Conservation (phyloP, 2,113 vertebrate genomes). For the Epinephelus cyanopodus region DNA sequence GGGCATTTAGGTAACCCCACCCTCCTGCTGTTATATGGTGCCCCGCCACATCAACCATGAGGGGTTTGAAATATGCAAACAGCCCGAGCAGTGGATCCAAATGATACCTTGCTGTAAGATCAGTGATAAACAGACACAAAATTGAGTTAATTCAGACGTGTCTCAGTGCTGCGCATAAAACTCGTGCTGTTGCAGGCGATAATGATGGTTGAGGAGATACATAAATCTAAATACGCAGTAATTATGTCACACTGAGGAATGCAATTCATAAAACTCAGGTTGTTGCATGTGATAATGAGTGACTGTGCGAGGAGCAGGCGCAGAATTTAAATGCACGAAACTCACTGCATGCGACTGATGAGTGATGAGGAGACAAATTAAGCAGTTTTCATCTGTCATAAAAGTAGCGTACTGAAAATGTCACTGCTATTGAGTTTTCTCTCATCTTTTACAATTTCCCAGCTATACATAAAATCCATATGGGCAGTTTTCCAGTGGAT, state of each 20-base stretch:
- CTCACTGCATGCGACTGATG: constrained; percentile 9
- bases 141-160: constrained; percentile 51
- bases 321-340: constrained; percentile 25
- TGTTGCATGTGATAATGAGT: constrained; percentile 57
- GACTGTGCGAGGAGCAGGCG: background rate
- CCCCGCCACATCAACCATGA: constrained; percentile 73
- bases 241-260: constrained; percentile 60
- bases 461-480: constrained; percentile 25
- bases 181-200: constrained; percentile 39
- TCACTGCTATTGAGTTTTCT: constrained; percentile 19
- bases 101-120: constrained; percentile 15
- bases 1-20: constrained; percentile 76
- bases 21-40: constrained; percentile 70
- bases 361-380: constrained; percentile 33
- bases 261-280: constrained; percentile 71
- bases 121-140: constrained; percentile 50
- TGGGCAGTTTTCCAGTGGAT: constrained; percentile 22
- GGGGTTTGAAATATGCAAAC: constrained; percentile 64
- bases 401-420: constrained; percentile 13
- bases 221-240: constrained; percentile 68
- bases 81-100: constrained; percentile 9
- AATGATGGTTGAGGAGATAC: constrained; percentile 60
- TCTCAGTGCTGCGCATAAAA: constrained; percentile 50
- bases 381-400: constrained; percentile 23
- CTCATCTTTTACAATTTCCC: constrained; percentile 15